phyloP scores from a whole-genome alignment of 2,797 vertebrate genomes.

The Gorsachius magnificus region DNA sequence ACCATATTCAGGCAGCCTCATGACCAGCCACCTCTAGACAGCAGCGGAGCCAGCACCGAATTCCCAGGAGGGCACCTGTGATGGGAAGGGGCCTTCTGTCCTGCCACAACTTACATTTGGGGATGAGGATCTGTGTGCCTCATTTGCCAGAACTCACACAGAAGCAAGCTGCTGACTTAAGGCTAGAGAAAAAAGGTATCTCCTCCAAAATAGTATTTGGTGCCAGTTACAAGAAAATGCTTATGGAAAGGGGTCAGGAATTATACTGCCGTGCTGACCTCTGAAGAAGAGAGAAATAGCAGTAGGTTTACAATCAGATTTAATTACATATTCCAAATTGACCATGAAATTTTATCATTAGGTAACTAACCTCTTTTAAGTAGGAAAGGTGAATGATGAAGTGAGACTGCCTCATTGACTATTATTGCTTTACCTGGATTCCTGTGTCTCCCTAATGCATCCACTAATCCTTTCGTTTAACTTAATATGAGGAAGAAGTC shows the following conservation, averaged over 20 bases:
- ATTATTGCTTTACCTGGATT: constrained; percentile 73
- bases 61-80: fast-evolving
- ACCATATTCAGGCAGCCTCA: background rate
- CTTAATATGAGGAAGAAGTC: constrained; percentile 68
- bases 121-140: background rate
- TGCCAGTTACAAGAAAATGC: constrained; percentile 61
- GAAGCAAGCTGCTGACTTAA: background rate
- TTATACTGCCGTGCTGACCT: constrained; percentile 69
- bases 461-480: constrained; percentile 62
- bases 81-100: background rate
- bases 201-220: constrained; percentile 46
- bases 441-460: constrained; percentile 68
- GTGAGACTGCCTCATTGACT: constrained; percentile 73
- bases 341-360: constrained; percentile 78
- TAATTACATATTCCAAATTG: constrained; percentile 74
- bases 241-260: constrained; percentile 63
- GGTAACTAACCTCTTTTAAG: constrained; percentile 75
- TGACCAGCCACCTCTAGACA: background rate
- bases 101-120: background rate
- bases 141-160: background rate
- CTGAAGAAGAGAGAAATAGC: constrained; percentile 73
- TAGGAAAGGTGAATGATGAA: constrained; percentile 74
- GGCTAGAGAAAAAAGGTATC: background rate
- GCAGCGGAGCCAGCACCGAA: background rate
- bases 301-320: constrained; percentile 75